phyloP scores from a whole-genome alignment of 2,888 invertebrate genomes.

The Sialis lutaria region DNA sequence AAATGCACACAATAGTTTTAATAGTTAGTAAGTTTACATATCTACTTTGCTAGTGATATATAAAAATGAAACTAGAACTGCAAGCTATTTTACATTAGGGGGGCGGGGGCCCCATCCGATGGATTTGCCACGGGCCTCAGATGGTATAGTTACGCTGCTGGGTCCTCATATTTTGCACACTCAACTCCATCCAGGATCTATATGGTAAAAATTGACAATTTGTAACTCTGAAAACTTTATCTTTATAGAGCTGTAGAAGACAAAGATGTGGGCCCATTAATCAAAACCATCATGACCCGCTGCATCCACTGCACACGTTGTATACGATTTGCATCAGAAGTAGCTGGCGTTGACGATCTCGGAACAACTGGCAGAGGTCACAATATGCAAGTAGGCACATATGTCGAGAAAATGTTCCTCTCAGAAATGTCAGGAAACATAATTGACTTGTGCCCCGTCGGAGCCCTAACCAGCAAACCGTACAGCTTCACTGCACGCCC shows the following conservation, averaged over 20 bases:
- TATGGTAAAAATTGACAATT: neutral
- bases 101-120: too few relatives aligned
- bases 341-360: constrained; percentile 96
- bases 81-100: too few relatives aligned
- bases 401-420: constrained; percentile 93
- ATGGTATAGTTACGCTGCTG: too few relatives aligned
- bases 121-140: too few relatives aligned
- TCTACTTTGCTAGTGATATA: too few relatives aligned
- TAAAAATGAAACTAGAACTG: too few relatives aligned
- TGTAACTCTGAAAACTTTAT: neutral
- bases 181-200: too few relatives aligned
- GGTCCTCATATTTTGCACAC: too few relatives aligned
- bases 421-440: constrained; percentile 97
- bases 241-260: constrained; percentile 86
- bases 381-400: constrained; percentile 98
- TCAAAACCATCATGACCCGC: constrained; percentile 98
- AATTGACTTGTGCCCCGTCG: constrained; percentile 97
- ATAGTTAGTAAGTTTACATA: too few relatives aligned
- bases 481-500: constrained; percentile 94
- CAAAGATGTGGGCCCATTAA: constrained; percentile 93
- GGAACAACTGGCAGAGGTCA: constrained; percentile 85
- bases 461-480: constrained; percentile 95
- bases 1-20: too few relatives aligned
- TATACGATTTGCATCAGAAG: constrained; percentile 94
- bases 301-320: constrained; percentile 99